Percentiles rank a stretch among this genome's conserved stretches.
These are phyloP conservation scores for Callipepla squamata DNA, from an alignment of 2,113 vertebrate genomes.

Conservation along the genomic window DNA sequence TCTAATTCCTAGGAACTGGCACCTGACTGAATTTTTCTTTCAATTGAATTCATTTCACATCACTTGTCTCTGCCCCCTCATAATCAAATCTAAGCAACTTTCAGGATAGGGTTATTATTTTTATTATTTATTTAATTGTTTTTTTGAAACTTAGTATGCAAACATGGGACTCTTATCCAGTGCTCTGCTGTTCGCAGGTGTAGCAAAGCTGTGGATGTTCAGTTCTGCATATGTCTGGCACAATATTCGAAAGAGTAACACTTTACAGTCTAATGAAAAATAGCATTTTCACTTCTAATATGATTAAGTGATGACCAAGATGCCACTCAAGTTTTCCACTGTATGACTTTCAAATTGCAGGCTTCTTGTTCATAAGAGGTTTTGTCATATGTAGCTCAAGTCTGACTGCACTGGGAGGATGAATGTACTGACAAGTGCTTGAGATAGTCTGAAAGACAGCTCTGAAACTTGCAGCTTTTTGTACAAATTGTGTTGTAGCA, in stretches of 20 bases:
- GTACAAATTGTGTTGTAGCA: not conserved
- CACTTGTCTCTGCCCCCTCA: not conserved
- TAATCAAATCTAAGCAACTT: not conserved
- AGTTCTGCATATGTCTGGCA: not conserved
- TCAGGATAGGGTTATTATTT: not conserved
- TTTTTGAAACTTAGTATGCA: not conserved
- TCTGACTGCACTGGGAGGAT: not conserved
- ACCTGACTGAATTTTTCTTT: slow-evolving; percentile 15
- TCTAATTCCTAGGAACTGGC: slow-evolving; percentile 45
- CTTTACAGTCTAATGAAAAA: not conserved
- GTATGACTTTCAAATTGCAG: not conserved
- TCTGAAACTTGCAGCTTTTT: not conserved
- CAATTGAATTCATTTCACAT: slow-evolving; percentile 22
- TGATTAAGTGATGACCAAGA: not conserved
- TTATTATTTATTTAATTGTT: not conserved
- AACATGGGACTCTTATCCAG: not conserved
- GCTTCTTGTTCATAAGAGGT: not conserved
- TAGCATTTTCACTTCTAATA: not conserved
- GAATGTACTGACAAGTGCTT: not conserved
- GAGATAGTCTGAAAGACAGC: not conserved
- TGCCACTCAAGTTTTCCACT: not conserved
- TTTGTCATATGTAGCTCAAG: not conserved
- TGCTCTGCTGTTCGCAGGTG: not conserved
- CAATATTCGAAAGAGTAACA: not conserved
- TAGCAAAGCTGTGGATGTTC: not conserved